phyloP scores from a whole-genome alignment of 2,888 invertebrate species.

The Creontiades dilutus region DNA sequence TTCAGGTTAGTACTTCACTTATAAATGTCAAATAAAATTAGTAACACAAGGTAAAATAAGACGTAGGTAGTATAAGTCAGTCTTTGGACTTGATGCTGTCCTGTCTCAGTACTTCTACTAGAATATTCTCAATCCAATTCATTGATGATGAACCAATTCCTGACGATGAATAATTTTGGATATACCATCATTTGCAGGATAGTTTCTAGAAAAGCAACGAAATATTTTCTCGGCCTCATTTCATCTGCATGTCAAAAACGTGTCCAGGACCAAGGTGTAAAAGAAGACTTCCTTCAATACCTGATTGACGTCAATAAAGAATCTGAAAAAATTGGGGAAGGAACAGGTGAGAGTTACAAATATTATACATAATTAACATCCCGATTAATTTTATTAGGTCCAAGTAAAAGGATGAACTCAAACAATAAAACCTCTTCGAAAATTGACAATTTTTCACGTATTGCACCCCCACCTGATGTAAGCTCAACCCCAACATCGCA shows the following conservation, averaged over 20 bases:
- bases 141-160: not conserved
- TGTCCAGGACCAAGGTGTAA: conserved; percentile 56
- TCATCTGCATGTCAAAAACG: conserved; percentile 67
- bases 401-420: no score
- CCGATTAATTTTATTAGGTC: no score
- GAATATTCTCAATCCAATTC: not conserved
- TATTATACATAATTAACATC: no score
- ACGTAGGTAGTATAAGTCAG: no score
- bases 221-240: conserved; percentile 70
- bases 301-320: conserved; percentile 73
- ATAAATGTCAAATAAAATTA: not conserved
- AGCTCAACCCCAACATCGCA: no score
- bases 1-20: conserved; percentile 63
- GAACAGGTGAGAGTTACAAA: conserved; percentile 63
- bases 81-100: not conserved
- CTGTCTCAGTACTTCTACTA: not conserved
- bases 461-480: no score
- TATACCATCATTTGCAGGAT: conserved; percentile 50
- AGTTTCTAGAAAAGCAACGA: conserved; percentile 61
- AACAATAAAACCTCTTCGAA: no score
- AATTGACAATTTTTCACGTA: no score
- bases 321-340: conserved; percentile 72
- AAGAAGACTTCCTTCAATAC: conserved; percentile 72
- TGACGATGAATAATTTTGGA: not conserved
- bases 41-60: not conserved